phyloP scores from a whole-genome alignment of 2,797 vertebrate genomes.

The Coluber constrictor region DNA sequence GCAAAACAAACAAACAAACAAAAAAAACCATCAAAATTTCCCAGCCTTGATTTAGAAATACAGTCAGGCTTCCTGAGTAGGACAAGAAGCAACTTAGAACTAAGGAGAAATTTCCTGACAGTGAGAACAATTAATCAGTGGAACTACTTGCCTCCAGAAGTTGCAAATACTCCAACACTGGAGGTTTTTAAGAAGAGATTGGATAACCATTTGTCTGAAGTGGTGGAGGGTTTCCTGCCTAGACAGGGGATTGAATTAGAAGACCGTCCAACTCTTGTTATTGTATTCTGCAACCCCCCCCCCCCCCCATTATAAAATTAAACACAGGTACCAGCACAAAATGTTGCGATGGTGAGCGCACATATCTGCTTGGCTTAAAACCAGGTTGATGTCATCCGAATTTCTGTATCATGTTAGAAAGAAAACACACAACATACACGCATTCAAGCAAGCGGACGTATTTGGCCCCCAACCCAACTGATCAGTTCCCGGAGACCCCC shows the following conservation, averaged over 20 bases:
- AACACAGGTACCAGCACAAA: not conserved
- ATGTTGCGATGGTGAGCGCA: too few relatives aligned
- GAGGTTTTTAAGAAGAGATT: too few relatives aligned
- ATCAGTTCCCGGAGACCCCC: not conserved
- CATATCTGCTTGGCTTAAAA: not conserved
- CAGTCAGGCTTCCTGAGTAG: not conserved
- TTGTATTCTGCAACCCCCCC: not conserved
- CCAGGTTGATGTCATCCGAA: not conserved
- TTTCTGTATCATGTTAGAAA: not conserved
- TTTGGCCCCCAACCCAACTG: not conserved
- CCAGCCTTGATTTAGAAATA: not conserved
- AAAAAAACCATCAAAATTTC: too few relatives aligned
- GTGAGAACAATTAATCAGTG: too few relatives aligned
- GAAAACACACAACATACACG: not conserved
- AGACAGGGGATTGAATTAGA: too few relatives aligned
- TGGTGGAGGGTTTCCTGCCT: too few relatives aligned
- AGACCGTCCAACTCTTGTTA: too few relatives aligned
- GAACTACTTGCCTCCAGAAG: too few relatives aligned
- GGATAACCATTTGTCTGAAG: too few relatives aligned
- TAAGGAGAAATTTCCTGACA: too few relatives aligned
- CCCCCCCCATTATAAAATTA: not conserved
- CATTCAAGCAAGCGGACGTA: not conserved
- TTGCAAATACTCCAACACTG: too few relatives aligned
- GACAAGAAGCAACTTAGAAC: too few relatives aligned
- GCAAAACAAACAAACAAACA: not conserved